Conservation (phyloP, 2,797 vertebrate species). For the Pangasius djambal region DNA sequence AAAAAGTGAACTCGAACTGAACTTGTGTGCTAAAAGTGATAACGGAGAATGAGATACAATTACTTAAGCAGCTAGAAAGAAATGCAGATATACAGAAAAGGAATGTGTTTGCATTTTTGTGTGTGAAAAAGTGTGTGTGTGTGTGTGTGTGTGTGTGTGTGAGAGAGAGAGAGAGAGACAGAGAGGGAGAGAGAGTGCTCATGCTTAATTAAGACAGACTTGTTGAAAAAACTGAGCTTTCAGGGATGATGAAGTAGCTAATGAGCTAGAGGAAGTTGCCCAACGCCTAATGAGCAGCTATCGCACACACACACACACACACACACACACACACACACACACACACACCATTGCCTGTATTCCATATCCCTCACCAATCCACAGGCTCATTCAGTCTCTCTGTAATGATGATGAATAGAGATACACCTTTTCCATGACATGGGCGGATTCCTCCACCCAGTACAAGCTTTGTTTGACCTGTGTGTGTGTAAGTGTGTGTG, state of each 20-base stretch:
- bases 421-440: not conserved
- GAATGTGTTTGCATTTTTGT: not conserved
- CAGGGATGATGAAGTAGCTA: slow-evolving; percentile 49
- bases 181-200: not conserved
- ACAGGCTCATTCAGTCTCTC: not conserved
- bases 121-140: not conserved
- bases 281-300: slow-evolving; percentile 49
- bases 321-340: slow-evolving; percentile 7
- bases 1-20: too few relatives aligned
- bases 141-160: not conserved
- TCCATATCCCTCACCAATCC: not conserved
- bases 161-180: not conserved
- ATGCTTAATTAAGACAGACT: slow-evolving; percentile 54
- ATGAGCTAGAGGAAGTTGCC: slow-evolving; percentile 51
- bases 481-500: not conserved
- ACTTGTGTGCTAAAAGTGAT: not conserved
- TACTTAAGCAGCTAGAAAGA: not conserved
- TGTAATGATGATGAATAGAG: slow-evolving; percentile 22
- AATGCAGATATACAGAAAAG: not conserved
- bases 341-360: not conserved
- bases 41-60: not conserved
- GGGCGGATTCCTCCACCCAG: not conserved
- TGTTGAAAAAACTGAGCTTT: slow-evolving; percentile 47
- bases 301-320: not conserved
- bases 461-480: slow-evolving; percentile 13